Base-by-base conservation (phyloP, 2,888 invertebrate species). In the Tineola bisselliella region DNA sequence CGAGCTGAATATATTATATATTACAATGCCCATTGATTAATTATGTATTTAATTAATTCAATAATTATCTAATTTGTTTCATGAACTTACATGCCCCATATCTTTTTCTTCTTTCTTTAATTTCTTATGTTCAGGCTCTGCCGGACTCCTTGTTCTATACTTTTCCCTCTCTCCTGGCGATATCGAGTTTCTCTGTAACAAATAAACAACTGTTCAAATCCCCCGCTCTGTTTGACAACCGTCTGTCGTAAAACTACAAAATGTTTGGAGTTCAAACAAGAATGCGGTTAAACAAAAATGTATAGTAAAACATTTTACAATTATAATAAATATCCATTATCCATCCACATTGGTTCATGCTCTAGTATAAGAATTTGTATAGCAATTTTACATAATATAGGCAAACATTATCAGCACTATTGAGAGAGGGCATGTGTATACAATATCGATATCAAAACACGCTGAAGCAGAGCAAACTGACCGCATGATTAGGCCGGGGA, bases 21-120 rank as follows among this genome's bases (percentile, higher is more conserved):
- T n/a, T n/a, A n/a, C n/a, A n/a, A n/a, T n/a, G n/a, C n/a, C n/a
- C n/a, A n/a, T n/a, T n/a, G n/a, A n/a, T n/a, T n/a, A n/a, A n/a
- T n/a, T n/a, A n/a, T 25, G 25, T 25, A 25, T 25, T 25, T 25
- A 25, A 4, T 25, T 25, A 25, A 25, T 25, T 25, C 6, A 25
- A 25, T 25, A 43, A 43, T 43, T 6, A 43, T n/a, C 13, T 8
- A 43, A 43, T 43, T 43, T 43, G 43, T n/a, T 43, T 11, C 11
- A 4, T 58, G 1, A 62, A 90, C 92, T 89, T 87, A 93, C 93
- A 81, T 93, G 94, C 63, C 93, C 93, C 81, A 92, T 88, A 72
- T 92, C 92, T 80, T 94, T 94, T 71, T 94, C 94, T 78, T 94
- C 94, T 79, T 94, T 94, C 81, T 94, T 92, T 68, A 93, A 83